These are phyloP conservation scores for Stigmatopora argus DNA, from an alignment of 2,113 vertebrate genomes.

Conservation along the genomic window DNA sequence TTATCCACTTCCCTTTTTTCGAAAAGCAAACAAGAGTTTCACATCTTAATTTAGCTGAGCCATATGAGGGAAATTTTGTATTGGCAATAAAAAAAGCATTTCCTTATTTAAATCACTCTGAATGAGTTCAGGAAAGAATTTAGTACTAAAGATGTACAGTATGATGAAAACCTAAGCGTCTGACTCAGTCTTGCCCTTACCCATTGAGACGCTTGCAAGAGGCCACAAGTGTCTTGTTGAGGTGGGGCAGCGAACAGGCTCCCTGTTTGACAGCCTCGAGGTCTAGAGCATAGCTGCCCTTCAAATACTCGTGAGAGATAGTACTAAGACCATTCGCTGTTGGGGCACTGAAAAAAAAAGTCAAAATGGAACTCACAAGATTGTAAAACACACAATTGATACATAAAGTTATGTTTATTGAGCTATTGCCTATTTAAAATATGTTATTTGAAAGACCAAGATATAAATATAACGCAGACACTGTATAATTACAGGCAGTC, in stretches of 20 bases:
- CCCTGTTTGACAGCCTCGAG: conserved; percentile 87
- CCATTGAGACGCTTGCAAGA: conserved; percentile 90
- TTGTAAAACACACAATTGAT: neutral
- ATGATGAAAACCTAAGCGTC: neutral
- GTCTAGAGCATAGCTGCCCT: conserved; percentile 89
- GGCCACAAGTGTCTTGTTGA: conserved; percentile 84
- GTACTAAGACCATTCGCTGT: conserved; percentile 84
- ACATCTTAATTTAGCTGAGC: neutral
- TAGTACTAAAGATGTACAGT: neutral
- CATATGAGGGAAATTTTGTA: neutral
- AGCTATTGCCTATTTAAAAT: neutral
- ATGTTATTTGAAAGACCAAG: no score
- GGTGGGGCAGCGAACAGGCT: conserved; percentile 82
- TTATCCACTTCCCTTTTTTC: conserved; percentile 86
- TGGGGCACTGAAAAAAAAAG: conserved; percentile 46
- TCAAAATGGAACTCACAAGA: neutral
- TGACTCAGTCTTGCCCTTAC: conserved; percentile 55
- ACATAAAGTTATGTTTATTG: neutral
- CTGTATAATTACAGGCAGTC: no score
- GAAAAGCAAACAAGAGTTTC: conserved; percentile 1
- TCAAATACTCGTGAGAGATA: conserved; percentile 91
- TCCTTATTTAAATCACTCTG: neutral
- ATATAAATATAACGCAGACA: no score
- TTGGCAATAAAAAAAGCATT: neutral
- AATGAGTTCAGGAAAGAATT: neutral